Conservation (phyloP, 1,140 invertebrate species). For the Eupristina koningsbergeri region DNA sequence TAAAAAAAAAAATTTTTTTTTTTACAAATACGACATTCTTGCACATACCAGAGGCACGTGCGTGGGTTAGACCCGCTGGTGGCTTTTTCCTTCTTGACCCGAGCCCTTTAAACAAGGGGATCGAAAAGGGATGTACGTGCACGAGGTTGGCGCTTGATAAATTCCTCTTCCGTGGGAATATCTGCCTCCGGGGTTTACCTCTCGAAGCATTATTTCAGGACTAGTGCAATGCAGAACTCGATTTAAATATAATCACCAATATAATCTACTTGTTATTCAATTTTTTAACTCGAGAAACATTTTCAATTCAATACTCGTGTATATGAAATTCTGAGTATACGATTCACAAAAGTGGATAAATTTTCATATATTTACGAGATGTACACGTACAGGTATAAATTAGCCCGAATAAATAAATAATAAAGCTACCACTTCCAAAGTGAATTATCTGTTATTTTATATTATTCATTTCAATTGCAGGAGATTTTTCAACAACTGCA, state of each 20-base stretch:
- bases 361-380: no score
- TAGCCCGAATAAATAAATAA: no score
- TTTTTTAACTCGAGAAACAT: not conserved
- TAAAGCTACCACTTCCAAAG: no score
- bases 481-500: no score
- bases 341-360: no score
- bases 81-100: not conserved
- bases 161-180: not conserved
- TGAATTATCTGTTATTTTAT: no score
- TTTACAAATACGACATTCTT: not conserved
- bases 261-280: not conserved
- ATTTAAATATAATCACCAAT: not conserved
- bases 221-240: not conserved
- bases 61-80: no score
- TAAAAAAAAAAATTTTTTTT: no score
- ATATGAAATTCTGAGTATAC: no score
- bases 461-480: no score
- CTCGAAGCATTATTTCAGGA: not conserved
- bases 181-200: not conserved
- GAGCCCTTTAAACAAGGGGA: constrained; percentile 8
- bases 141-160: constrained; percentile 1
- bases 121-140: not conserved
- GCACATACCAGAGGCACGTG: no score
- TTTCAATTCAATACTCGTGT: not conserved
- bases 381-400: no score